Evolutionary conservation across 2,888 invertebrate genomes (phyloP).

Genomic region (Nymphalis urticae): DNA sequence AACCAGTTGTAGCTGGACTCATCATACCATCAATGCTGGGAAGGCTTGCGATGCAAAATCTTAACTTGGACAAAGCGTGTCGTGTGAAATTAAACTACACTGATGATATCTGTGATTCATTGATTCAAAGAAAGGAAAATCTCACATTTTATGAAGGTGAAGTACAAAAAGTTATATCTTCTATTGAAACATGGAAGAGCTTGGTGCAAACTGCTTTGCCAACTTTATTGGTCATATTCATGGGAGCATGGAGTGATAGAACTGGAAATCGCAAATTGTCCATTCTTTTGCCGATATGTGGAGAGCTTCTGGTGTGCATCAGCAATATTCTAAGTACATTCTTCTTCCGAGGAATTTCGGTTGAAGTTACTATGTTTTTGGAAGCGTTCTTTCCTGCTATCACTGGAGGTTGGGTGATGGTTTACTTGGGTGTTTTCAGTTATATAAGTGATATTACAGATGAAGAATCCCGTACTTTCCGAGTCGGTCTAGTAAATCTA

Average conservation of each 20-base stretch:
- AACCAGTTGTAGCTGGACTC: slow-evolving; percentile 86
- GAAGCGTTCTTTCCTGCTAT: slow-evolving; percentile 79
- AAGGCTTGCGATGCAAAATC: slow-evolving; percentile 83
- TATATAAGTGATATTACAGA: slow-evolving; percentile 83
- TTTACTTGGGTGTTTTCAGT: slow-evolving; percentile 82
- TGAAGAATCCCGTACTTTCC: slow-evolving; percentile 78
- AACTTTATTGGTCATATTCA: slow-evolving; percentile 77
- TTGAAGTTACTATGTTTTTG: slow-evolving; percentile 78
- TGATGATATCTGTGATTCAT: slow-evolving; percentile 63
- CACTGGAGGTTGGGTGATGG: slow-evolving; percentile 79
- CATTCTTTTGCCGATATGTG: slow-evolving; percentile 79
- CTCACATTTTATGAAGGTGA: slow-evolving; percentile 83
- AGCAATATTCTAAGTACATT: slow-evolving; percentile 78
- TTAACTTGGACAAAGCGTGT: slow-evolving; percentile 73
- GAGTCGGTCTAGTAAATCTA: slow-evolving; percentile 83
- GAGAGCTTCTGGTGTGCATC: slow-evolving; percentile 73
- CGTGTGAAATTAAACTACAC: slow-evolving; percentile 60
- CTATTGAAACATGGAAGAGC: slow-evolving; percentile 81
- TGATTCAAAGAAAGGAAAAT: slow-evolving; percentile 70
- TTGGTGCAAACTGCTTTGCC: slow-evolving; percentile 81
- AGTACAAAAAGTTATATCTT: slow-evolving; percentile 79
- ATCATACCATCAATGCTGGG: slow-evolving; percentile 84
- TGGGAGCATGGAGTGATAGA: slow-evolving; percentile 84
- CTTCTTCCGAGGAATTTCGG: slow-evolving; percentile 77
- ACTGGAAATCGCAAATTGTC: slow-evolving; percentile 81